Base-by-base conservation (phyloP, 2,797 vertebrate genomes). In the Alosa sapidissima region DNA sequence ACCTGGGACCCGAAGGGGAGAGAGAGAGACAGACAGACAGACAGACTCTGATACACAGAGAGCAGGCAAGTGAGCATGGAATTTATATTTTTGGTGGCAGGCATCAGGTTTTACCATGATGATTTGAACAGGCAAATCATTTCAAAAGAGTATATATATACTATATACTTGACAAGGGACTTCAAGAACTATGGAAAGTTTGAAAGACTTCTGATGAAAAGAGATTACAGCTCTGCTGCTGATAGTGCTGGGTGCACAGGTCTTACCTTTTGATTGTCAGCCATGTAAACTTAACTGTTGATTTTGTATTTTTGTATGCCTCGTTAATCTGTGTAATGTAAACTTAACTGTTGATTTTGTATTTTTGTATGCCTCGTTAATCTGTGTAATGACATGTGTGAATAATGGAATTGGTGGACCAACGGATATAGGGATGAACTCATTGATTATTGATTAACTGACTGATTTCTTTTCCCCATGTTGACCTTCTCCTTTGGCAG, bases 401-500 rank as follows among this genome's bases (percentile, higher is more conserved):
- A 78, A 47, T 78, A 21, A 19, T 78, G 72, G 36, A 78, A 78
- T 78, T 78, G 6, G 47, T 8, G 36, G 72, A 14, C 41, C 72
- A 78, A 2, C 47, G 41, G 4, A 28, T 68, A 9, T 75, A 41
- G 41, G 72, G 16, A 78, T 45, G 19, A 41, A 47, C 11, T 47
- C 41, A 81, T 85, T 86, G 45, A 82, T 54, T 88, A 84, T 87
- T 65, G 84, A 83, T 78, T 82, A 14, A 52, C 47, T 86, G 49
- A 84, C 82, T 85, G 82, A 82, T 84, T 81, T 84, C 49, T 81
- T 9, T 28, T 14, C 28, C 33, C 14, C 19, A 19, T 33, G 28
- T 75, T 81, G 83, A 68, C 51, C 36, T 33, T 47, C 41, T 11
- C 49, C 28, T 5, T 52, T 87, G 60, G 0, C 90, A 99, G 98